Conservation (phyloP, 2,888 invertebrate genomes). For the Brachyptera risi region DNA sequence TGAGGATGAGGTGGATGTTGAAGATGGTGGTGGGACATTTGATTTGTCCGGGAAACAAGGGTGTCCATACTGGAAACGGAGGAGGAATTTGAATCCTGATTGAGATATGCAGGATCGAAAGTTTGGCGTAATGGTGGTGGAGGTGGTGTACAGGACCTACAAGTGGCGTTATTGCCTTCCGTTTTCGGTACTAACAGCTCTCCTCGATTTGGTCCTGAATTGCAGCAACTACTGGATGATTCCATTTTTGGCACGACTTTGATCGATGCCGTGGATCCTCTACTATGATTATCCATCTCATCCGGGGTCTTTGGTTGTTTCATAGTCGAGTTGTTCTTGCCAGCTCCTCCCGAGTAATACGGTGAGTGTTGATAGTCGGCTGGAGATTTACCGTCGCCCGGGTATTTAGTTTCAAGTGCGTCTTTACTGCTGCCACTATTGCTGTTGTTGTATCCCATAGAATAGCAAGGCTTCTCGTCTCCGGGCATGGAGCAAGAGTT, state of each 20-base stretch:
- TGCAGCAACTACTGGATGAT: conserved; percentile 46
- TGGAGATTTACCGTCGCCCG: conserved; percentile 30
- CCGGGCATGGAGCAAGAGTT: conserved; percentile 34
- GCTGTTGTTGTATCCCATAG: conserved; percentile 41
- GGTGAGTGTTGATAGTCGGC: conserved; percentile 42
- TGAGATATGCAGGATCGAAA: conserved; percentile 58
- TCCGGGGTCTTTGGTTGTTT: conserved; percentile 53
- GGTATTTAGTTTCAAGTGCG: conserved; percentile 22
- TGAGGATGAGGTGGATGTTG: conserved; percentile 44
- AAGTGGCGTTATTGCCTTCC: conserved; percentile 45
- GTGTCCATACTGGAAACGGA: conserved; percentile 65
- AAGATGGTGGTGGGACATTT: conserved; percentile 44
- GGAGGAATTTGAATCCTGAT: conserved; percentile 67
- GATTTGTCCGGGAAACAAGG: conserved; percentile 45
- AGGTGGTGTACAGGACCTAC: conserved; percentile 48
- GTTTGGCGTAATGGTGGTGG: conserved; percentile 48
- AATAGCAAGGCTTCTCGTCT: conserved; percentile 48
- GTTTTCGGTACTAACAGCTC: conserved; percentile 63
- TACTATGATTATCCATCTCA: conserved; percentile 35
- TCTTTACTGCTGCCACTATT: conserved; percentile 35
- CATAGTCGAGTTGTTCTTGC: conserved; percentile 43
- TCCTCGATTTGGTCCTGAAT: conserved; percentile 28
- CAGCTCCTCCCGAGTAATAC: conserved; percentile 39
- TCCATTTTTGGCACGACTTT: conserved; percentile 43
- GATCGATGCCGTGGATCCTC: conserved; percentile 33